phyloP scores from a whole-genome alignment of 1,140 invertebrate genomes.

The Panulirus ornatus region DNA sequence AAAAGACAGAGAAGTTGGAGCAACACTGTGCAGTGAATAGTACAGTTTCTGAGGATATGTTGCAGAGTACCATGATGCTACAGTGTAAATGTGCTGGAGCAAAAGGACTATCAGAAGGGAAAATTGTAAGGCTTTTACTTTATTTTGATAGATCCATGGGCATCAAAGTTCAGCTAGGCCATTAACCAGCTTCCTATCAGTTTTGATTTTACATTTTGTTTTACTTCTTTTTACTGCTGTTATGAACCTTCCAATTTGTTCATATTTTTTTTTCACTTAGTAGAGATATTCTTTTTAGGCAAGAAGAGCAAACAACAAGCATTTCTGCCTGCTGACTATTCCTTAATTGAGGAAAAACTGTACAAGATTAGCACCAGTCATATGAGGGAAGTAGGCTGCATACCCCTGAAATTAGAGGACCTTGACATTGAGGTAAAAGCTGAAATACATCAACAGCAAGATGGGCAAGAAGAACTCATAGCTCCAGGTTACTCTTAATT shows the following conservation, averaged over 20 bases:
- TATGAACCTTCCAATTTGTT: neutral
- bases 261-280: neutral
- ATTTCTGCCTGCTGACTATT: neutral
- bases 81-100: too few species aligned
- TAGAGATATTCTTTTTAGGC: too few species aligned
- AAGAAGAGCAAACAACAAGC: neutral
- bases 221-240: too few species aligned
- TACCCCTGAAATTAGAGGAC: conserved; percentile 13
- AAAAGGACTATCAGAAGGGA: too few species aligned
- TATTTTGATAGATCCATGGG: too few species aligned
- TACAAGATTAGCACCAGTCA: conserved; percentile 27
- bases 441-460: neutral
- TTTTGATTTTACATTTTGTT: too few species aligned
- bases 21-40: too few species aligned
- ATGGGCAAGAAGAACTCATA: conserved; percentile 10
- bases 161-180: too few species aligned
- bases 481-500: conserved; percentile 8
- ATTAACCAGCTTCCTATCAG: too few species aligned
- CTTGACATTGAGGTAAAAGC: conserved; percentile 36
- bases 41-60: too few species aligned
- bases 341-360: neutral
- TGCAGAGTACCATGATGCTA: too few species aligned
- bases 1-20: neutral
- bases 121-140: too few species aligned
- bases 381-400: conserved; percentile 37